Evolutionary conservation across 2,797 vertebrate genomes (phyloP).

Genomic region (Catamblyrhynchus diadema): DNA sequence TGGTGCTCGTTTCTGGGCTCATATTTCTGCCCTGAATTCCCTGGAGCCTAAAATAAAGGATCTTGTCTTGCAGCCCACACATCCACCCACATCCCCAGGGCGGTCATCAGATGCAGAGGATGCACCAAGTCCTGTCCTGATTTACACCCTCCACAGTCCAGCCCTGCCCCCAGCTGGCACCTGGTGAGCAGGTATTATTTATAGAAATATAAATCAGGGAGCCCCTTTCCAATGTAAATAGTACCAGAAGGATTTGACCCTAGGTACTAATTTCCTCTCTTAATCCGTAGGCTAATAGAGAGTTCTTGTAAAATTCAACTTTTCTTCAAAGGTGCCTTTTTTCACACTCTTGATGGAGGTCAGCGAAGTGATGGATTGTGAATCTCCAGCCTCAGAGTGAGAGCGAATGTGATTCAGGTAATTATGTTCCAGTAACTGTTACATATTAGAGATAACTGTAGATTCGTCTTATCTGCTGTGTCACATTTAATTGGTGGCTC

Average conservation of each 20-base stretch:
- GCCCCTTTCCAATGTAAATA: not conserved
- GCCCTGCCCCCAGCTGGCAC: not conserved
- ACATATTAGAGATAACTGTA: not conserved
- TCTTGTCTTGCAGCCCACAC: not conserved
- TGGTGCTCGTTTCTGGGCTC: not conserved
- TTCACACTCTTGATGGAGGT: not conserved
- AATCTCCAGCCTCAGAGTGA: not conserved
- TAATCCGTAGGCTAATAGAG: not conserved
- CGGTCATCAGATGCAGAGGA: not conserved
- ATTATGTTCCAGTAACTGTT: not conserved
- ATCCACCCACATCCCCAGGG: not conserved
- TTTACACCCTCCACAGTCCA: not conserved
- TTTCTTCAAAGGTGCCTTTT: constrained; percentile 22
- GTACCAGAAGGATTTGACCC: not conserved
- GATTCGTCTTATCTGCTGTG: not conserved
- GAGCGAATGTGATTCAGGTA: not conserved
- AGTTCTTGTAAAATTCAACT: not conserved
- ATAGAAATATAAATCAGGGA: not conserved
- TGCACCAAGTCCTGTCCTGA: not conserved
- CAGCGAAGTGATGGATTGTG: not conserved
- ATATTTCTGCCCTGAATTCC: not conserved
- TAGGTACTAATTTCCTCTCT: constrained; percentile 7
- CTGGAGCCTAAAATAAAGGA: not conserved
- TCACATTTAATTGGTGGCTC: not conserved
- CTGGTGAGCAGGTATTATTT: not conserved